Evolutionary conservation across 2,888 invertebrate genomes (phyloP).

Genomic region (Gibbula magus): DNA sequence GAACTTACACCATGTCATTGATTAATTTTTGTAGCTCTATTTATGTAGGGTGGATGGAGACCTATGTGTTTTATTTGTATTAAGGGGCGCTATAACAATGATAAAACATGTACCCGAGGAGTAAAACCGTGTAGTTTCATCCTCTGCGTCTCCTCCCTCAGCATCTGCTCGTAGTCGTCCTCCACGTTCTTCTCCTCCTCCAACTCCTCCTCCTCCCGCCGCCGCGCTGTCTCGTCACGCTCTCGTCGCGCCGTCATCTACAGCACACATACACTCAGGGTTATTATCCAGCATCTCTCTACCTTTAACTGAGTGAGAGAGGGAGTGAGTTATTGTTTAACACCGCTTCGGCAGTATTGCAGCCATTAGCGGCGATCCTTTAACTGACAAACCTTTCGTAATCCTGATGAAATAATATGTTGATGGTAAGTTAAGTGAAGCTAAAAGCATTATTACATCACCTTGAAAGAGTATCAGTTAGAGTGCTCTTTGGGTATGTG

Average conservation of each 20-base stretch:
- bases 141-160: constrained; percentile 67
- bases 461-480: too few relatives aligned
- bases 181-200: constrained; percentile 61
- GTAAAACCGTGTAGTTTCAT: constrained; percentile 62
- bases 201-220: constrained; percentile 52
- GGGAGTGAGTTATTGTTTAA: too few relatives aligned
- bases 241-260: constrained; percentile 61
- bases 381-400: too few relatives aligned
- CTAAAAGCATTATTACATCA: too few relatives aligned
- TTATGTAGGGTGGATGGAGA: neutral
- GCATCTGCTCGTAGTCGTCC: constrained; percentile 66
- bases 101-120: constrained; percentile 56
- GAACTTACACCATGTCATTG: neutral
- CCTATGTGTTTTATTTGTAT: neutral
- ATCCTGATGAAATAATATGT: too few relatives aligned
- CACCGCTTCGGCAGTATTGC: too few relatives aligned
- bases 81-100: too few relatives aligned
- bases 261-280: neutral
- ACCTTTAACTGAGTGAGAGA: too few relatives aligned
- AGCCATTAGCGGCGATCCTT: too few relatives aligned
- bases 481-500: too few relatives aligned
- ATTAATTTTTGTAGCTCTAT: neutral
- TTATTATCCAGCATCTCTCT: too few relatives aligned
- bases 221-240: constrained; percentile 42
- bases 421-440: too few relatives aligned